These are phyloP conservation scores for Sitobion miscanthi DNA, from an alignment of 1,140 invertebrate genomes.

Conservation along the genomic window DNA sequence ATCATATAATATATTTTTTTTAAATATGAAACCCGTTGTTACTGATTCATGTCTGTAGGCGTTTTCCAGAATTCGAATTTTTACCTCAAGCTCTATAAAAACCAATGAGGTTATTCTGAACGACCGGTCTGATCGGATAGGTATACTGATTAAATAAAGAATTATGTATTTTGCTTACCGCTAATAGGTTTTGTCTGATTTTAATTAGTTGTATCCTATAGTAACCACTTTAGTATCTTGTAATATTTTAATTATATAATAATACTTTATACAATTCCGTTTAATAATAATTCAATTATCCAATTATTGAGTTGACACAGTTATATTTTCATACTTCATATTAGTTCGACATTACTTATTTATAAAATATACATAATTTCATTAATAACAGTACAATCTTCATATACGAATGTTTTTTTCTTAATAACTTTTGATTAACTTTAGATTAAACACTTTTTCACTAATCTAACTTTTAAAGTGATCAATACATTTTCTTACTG, in stretches of 20 bases:
- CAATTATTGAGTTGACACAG: neutral
- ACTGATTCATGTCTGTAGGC: neutral
- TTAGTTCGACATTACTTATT: neutral
- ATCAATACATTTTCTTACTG: neutral
- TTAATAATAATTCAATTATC: neutral
- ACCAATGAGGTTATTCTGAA: neutral
- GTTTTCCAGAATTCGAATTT: conserved; percentile 5
- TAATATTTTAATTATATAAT: neutral
- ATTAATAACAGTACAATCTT: neutral
- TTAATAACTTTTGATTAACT: neutral
- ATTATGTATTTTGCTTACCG: neutral
- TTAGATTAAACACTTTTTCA: neutral
- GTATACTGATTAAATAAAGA: conserved; percentile 1
- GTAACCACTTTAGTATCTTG: neutral
- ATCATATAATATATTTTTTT: neutral
- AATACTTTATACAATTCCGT: neutral
- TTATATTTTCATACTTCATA: neutral
- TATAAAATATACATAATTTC: neutral
- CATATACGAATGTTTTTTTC: neutral
- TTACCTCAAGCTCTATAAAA: neutral
- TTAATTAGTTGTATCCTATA: neutral
- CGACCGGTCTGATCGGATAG: neutral
- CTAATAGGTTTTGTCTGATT: neutral
- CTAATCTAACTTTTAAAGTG: neutral
- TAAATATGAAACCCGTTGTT: conserved; percentile 15